Evolutionary conservation across 2,113 vertebrate genomes (phyloP).

Genomic region (Willisornis vidua): DNA sequence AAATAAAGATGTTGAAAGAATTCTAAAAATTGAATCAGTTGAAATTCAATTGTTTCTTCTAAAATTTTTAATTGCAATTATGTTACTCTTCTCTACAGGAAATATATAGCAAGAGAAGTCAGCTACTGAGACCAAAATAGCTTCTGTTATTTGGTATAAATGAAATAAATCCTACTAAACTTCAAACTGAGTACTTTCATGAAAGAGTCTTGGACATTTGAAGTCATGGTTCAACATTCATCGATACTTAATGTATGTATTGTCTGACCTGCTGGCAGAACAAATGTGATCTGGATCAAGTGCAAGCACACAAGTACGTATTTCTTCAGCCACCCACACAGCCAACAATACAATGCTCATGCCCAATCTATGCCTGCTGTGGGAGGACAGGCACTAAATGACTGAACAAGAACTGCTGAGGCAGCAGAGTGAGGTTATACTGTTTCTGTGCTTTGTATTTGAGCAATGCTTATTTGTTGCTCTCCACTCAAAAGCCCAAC

Average conservation of each 20-base stretch:
- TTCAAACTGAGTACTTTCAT: not conserved
- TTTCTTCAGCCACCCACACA: conserved; percentile 10
- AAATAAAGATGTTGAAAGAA: not conserved
- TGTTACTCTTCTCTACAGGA: not conserved
- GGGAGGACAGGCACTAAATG: not conserved
- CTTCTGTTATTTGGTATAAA: not conserved
- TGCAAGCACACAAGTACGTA: not conserved
- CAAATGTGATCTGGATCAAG: conserved; percentile 15
- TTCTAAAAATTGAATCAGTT: not conserved
- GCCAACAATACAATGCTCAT: not conserved
- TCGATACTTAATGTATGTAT: not conserved
- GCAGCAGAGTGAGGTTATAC: not conserved
- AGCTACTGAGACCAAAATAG: not conserved
- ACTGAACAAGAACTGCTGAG: conserved; percentile 23
- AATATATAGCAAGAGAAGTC: not conserved
- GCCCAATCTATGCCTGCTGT: not conserved
- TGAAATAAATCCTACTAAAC: not conserved
- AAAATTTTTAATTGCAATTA: not conserved
- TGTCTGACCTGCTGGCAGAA: not conserved
- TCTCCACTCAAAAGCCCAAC: not conserved
- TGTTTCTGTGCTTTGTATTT: not conserved
- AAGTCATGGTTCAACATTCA: not conserved
- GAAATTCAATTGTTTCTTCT: not conserved
- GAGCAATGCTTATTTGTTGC: not conserved
- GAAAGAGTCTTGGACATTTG: not conserved